Evolutionary conservation across 2,888 invertebrate genomes (phyloP), one percentile per base, ranked within the genome.

Genomic region (Drosophila paracracens): DNA sequence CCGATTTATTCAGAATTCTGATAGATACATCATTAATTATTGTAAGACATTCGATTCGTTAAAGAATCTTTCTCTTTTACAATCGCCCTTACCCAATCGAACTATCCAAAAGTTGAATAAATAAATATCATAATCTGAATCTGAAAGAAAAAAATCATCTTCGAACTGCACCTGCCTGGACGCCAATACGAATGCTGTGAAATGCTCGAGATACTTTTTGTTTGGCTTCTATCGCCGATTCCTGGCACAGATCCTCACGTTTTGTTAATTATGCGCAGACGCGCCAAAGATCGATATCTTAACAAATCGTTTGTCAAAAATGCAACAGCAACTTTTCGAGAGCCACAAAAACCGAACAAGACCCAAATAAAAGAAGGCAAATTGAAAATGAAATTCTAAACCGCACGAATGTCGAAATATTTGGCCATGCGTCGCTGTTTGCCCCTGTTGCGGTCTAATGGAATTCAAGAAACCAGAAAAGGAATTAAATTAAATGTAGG

Each of bases 291-390:
- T 88, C 88, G 75, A 79, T 82, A 88, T 88, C 90, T 88, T 81
- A 86, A 88, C 88, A 88, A 89, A 88, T 88, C 90, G 89, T 85
- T 86, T 91, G 87, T 81, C 83, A 88, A 73, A 87, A 83, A 81
- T 81, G 76, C 77, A 77, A 46, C 66, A 72, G 71, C 56, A 43
- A 59, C 48, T 58, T 58, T 61, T 51, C 36, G 74, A 63, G 58
- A 59, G 31, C 21, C 60, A 18, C 13, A 53, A 31, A 29, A 13
- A 50, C 16, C 25, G 18, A 43, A 36, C 13, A 57, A 31, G 11
- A 58, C 63, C 27, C 25, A 46, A 48, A 67, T 25, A 54, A 53
- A 63, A 65, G 54, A 69, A 64, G 62, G 70, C 74, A 76, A 90
- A 77, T 79, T 74, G 83, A 86, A 81, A 88, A 82, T 82, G 90